These are phyloP conservation scores for Harpagifer antarcticus DNA, from an alignment of 2,797 vertebrate genomes.

Conservation along the genomic window DNA sequence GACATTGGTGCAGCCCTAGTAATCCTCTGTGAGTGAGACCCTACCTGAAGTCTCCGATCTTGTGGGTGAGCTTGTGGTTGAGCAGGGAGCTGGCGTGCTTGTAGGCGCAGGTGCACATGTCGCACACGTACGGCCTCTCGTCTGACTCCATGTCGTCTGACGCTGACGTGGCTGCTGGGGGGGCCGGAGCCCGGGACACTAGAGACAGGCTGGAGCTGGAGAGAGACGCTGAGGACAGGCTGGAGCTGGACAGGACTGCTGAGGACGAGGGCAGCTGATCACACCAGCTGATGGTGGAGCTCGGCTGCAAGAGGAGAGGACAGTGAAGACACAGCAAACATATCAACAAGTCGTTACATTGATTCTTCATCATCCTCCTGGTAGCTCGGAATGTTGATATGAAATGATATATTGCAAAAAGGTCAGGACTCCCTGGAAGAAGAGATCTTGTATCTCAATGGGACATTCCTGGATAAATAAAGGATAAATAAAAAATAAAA, in stretches of 20 bases:
- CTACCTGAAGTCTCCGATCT: constrained; percentile 87
- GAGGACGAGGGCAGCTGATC: constrained; percentile 79
- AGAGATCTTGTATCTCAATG: no score
- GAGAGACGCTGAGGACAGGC: constrained; percentile 74
- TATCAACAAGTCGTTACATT: not conserved
- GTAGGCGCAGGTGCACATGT: constrained; percentile 89
- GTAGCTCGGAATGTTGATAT: not conserved
- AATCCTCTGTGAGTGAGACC: not conserved
- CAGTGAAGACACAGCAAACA: not conserved
- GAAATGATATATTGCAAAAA: not conserved
- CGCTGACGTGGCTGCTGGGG: constrained; percentile 28
- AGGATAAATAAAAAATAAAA: no score
- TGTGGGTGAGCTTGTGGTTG: constrained; percentile 90
- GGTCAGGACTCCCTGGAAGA: no score
- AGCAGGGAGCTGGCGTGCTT: constrained; percentile 88
- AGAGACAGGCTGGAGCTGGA: constrained; percentile 76
- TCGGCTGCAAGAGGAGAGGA: constrained; percentile 65
- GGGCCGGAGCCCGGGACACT: constrained; percentile 66
- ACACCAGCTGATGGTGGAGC: constrained; percentile 82
- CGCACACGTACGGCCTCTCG: constrained; percentile 86
- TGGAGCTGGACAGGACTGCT: constrained; percentile 71
- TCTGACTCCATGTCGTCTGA: constrained; percentile 81
- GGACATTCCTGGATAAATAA: no score
- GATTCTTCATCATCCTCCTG: not conserved
- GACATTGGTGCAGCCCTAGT: no score